These are phyloP conservation scores for Etheostoma cragini DNA, from an alignment of 2,113 vertebrate genomes.

Conservation along the genomic window DNA sequence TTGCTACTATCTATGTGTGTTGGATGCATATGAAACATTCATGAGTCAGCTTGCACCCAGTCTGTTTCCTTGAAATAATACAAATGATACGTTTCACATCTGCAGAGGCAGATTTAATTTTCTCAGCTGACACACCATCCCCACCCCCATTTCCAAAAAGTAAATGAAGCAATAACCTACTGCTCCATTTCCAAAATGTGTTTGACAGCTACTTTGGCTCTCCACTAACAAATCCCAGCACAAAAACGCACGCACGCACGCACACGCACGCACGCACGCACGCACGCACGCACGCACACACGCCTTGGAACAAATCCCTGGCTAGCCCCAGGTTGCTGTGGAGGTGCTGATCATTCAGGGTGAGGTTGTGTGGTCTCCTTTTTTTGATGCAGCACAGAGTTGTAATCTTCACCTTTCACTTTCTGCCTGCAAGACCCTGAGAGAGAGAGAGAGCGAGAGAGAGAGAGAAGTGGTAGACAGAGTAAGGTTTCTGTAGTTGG, in stretches of 20 bases:
- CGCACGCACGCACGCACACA: slow-evolving; percentile 17
- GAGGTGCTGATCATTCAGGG: slow-evolving; percentile 53
- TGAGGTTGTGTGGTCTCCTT: slow-evolving; percentile 41
- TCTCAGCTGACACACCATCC: slow-evolving; percentile 20
- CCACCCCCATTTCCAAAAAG: slow-evolving; percentile 7
- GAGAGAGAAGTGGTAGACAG: neutral
- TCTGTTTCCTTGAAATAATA: neutral
- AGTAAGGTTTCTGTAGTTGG: neutral
- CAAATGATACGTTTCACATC: neutral
- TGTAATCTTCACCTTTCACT: slow-evolving; percentile 49
- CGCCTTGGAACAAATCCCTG: slow-evolving; percentile 44
- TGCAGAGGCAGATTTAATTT: neutral
- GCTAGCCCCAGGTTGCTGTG: slow-evolving; percentile 24
- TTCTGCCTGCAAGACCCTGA: slow-evolving; percentile 27
- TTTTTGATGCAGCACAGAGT: slow-evolving; percentile 44
- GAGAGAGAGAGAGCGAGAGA: neutral
- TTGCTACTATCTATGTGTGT: neutral
- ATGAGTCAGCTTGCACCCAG: neutral
- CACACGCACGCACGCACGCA: slow-evolving; percentile 3
- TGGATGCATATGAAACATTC: neutral
- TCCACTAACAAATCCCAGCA: slow-evolving; percentile 47
- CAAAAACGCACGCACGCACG: slow-evolving; percentile 14
- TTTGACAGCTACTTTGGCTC: slow-evolving; percentile 57
- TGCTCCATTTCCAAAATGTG: slow-evolving; percentile 46
- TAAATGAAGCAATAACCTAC: slow-evolving; percentile 45